Evolutionary conservation across 2,113 vertebrate species (phyloP).

Genomic region (Mus pahari): DNA sequence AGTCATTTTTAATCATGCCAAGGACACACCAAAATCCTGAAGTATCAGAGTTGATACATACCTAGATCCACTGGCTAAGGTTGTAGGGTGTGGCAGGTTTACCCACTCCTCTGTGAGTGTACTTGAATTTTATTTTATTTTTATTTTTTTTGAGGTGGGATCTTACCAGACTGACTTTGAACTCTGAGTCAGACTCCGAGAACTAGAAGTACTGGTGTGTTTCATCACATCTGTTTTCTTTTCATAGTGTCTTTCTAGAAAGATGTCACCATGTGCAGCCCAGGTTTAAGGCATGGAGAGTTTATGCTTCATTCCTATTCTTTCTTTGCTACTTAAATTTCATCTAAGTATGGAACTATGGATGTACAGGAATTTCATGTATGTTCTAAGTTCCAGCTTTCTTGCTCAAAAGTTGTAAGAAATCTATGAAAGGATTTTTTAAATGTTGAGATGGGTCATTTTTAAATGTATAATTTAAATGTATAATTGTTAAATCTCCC

Average conservation of each 20-base stretch:
- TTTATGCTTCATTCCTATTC: background rate
- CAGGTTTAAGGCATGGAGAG: too few species aligned
- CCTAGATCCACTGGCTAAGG: background rate
- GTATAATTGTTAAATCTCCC: background rate
- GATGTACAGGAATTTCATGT: background rate
- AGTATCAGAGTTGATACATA: background rate
- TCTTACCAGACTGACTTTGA: background rate
- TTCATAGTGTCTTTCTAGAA: background rate
- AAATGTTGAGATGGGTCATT: background rate
- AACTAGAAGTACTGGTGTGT: background rate
- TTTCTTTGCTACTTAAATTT: background rate
- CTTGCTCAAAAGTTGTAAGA: background rate
- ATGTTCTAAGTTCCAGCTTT: background rate
- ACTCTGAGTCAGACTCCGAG: background rate
- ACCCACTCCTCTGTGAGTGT: background rate
- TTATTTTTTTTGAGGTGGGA: background rate
- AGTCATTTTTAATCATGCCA: background rate
- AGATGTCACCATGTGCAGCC: background rate
- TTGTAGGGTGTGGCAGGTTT: background rate
- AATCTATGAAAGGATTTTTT: background rate
- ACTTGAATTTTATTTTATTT: background rate
- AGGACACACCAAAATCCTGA: background rate
- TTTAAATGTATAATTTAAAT: background rate
- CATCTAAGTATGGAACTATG: background rate
- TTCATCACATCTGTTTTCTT: background rate